Evolutionary conservation across 2,888 invertebrate species (phyloP), one percentile per base, ranked within the genome.

Genomic region (Apamea sordens): DNA sequence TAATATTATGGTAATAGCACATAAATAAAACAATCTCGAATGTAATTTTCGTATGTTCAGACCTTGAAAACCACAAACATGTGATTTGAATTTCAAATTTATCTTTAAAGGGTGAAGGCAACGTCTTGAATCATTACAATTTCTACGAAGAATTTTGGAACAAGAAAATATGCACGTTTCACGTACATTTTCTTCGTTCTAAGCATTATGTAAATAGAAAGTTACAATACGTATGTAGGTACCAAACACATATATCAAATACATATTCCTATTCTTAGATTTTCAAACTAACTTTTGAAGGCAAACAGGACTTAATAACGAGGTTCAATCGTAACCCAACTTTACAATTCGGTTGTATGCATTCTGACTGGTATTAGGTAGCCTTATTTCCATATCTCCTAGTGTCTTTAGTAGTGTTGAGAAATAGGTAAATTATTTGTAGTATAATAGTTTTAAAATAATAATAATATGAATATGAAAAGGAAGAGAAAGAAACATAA

Each of bases 61-160:
- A 76, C 67, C 71, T 86, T 86, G 82, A 82, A 74, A 82, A 86
- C 59, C 79, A 75, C 82, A 86, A 86, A 86, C 73, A 74, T 67
- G 65, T 77, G 64, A 84, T 84, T 84, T 82, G 82, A 86, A 84
- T 73, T 86, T 82, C 86, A 82, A 84, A 86, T 82, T 77, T 32
- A 28, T 68, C 82, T 74, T 70, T 83, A 76, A 80, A 80, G 53
- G 72, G 5, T 36, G 44, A 61, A 83, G 72, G 53, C 70, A 61
- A 74, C 82, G 70, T 77, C 63, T 73, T 32, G 63, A 85, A 77
- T 82, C 67, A 82, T 77, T 77, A 84, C 59, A 73, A 72, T 77
- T 68, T 85, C 83, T 71, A 41, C 5, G 68, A 24, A 72, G 13
- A 72, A 68, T 53, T 75, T 71, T 36, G 15, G 18, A 47, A 53